These are phyloP conservation scores for Rhodeus uyekii DNA, from an alignment of 2,797 vertebrate genomes.

Conservation along the genomic window DNA sequence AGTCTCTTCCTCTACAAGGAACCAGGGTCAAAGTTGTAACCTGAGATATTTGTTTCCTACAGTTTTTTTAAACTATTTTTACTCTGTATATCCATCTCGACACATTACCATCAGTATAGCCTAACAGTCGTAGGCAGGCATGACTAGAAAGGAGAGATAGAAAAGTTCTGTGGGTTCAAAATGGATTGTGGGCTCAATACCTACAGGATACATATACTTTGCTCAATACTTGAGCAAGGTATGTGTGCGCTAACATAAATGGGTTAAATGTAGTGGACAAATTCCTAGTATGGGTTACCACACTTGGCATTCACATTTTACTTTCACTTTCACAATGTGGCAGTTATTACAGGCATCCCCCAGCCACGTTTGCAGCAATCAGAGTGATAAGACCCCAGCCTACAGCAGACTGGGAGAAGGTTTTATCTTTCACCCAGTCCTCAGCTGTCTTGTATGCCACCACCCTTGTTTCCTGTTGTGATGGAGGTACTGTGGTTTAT, in stretches of 20 bases:
- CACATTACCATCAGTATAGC: slow-evolving; percentile 25
- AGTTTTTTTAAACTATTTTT: slow-evolving; percentile 6
- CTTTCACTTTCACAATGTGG: slow-evolving; percentile 10
- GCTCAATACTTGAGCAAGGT: no score
- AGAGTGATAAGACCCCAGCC: slow-evolving; percentile 20
- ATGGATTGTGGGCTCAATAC: no score
- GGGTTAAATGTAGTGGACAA: no score
- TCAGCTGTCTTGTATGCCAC: slow-evolving; percentile 20
- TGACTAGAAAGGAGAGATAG: no score
- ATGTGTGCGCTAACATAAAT: no score
- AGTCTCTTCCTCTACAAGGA: no score
- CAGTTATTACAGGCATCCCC: slow-evolving; percentile 11
- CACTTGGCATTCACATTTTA: no score
- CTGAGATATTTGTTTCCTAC: slow-evolving; percentile 15
- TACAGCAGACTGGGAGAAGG: slow-evolving; percentile 23
- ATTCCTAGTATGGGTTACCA: no score
- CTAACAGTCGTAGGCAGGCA: slow-evolving; percentile 1
- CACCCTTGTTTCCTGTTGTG: slow-evolving; percentile 48
- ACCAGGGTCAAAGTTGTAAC: no score
- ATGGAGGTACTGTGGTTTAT: slow-evolving; percentile 49
- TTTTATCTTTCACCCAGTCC: slow-evolving; percentile 22
- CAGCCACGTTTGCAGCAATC: slow-evolving; percentile 28
- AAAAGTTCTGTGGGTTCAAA: no score
- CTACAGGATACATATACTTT: no score
- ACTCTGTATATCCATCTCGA: neutral